A percentile compares a stretch with the other conserved stretches of the same genome.
These are phyloP conservation scores for Origma solitaria DNA, from an alignment of 2,113 vertebrate genomes.

Conservation along the genomic window DNA sequence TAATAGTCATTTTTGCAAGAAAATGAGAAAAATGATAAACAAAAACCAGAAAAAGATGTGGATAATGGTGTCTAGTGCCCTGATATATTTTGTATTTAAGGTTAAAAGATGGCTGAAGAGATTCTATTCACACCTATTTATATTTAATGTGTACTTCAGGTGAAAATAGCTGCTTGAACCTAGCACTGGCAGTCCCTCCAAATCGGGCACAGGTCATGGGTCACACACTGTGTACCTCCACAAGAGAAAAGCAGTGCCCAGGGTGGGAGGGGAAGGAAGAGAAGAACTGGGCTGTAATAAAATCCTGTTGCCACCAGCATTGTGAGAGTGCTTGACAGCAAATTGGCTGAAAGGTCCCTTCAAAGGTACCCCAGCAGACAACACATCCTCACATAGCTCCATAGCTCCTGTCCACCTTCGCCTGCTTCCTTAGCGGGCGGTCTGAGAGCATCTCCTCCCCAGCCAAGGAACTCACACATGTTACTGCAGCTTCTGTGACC, in stretches of 20 bases:
- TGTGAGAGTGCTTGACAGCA: not conserved
- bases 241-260: not conserved
- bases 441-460: not conserved
- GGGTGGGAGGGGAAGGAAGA: not conserved
- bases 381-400: fast-evolving
- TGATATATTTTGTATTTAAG: not conserved
- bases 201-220: not conserved
- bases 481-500: not conserved
- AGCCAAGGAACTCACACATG: not conserved
- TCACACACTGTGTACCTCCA: fast-evolving
- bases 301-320: not conserved
- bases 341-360: not conserved
- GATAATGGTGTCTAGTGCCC: not conserved
- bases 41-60: not conserved
- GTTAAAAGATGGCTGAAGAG: not conserved
- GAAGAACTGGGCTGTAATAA: not conserved
- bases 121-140: not conserved
- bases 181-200: not conserved
- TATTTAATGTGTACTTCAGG: not conserved
- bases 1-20: not conserved
- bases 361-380: not conserved
- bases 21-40: fast-evolving
- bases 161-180: not conserved
- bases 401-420: not conserved
- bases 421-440: fast-evolving